Percentiles rank a stretch among this genome's conserved stretches.
Conservation (phyloP, 2,797 vertebrate genomes). For the Pogonophryne albipinna region DNA sequence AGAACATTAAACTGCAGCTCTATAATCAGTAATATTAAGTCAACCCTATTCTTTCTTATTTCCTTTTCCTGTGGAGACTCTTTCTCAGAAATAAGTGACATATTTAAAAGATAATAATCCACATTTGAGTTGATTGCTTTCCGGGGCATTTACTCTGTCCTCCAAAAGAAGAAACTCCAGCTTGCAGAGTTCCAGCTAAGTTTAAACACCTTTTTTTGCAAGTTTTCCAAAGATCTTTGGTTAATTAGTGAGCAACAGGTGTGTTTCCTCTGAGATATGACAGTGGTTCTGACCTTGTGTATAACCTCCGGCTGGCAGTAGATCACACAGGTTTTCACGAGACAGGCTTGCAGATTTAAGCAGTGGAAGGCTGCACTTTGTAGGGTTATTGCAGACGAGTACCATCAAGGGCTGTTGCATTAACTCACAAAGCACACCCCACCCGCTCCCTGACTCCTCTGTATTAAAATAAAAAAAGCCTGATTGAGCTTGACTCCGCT, state of each 20-base stretch:
- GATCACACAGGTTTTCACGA: slow-evolving; percentile 22
- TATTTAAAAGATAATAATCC: slow-evolving; percentile 8
- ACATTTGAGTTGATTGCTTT: slow-evolving; percentile 40
- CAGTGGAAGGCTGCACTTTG: not conserved
- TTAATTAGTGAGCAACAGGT: not conserved
- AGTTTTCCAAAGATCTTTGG: slow-evolving; percentile 25
- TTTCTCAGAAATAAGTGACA: slow-evolving; percentile 22
- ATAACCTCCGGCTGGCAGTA: slow-evolving; percentile 9
- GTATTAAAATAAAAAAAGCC: slow-evolving; percentile 9
- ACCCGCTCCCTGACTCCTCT: not conserved
- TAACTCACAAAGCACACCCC: slow-evolving; percentile 21
- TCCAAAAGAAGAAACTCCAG: not conserved
- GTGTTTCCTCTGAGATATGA: slow-evolving; percentile 10
- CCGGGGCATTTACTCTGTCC: slow-evolving; percentile 30
- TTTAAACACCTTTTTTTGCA: slow-evolving; percentile 2
- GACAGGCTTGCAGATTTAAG: not conserved
- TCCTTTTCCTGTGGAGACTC: not conserved
- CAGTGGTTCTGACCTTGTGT: slow-evolving; percentile 38
- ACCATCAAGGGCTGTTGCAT: slow-evolving; percentile 35
- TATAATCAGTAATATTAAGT: slow-evolving; percentile 22
- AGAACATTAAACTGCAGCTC: not conserved
- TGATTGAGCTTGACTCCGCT: slow-evolving; percentile 19
- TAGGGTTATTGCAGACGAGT: slow-evolving; percentile 27
- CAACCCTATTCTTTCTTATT: slow-evolving; percentile 1
- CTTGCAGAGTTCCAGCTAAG: not conserved